Evolutionary conservation across 2,113 vertebrate genomes (phyloP), one percentile per base, ranked within the genome.

Genomic region (Caracal caracal): DNA sequence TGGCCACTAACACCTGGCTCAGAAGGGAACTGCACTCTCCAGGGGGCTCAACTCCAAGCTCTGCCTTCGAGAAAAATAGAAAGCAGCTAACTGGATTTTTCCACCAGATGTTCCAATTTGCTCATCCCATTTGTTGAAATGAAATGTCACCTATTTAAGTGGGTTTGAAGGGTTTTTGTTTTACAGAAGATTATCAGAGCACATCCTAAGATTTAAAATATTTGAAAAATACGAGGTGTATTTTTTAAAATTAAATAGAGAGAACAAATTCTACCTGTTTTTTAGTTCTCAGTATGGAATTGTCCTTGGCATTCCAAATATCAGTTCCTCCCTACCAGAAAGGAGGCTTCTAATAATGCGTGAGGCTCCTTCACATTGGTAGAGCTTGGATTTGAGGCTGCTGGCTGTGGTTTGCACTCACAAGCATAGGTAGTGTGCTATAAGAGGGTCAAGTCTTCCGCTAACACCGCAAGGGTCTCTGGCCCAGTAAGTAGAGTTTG

Each of bases 291-390:
- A 81, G 40, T 51, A 91, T 75, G 59, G 33, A 43, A 92, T 56
- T 92, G 84, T 83, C 78, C 78, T 79, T 92, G 90, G 83, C 71
- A 86, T 88, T 96, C 81, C 88, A 95, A 94, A 43, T 86, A 90
- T 53, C 75, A 51, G 15, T n/a, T 85, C 56, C 17, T 85, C 87
- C 19, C 49, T 79, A 68, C 79, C 26, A 78, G 53, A 93, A 95
- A 94, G 49, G 53, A 88, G 51, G 37, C 30, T 59, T 80, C 47
- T 35, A 90, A 85, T 96, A 95, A 59, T 93, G 83, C 56, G 5
- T 17, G 26, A 76, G 73, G 73, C 40, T 30, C 73, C 40, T 4
- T 26, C 40, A 17, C 73, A 47, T 3, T 47, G 71, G 13, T 8
- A 47, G 73, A 26, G 26, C 40, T 47, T n/a, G 33, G 33, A 68